These are phyloP conservation scores for Triplophysa tibetana DNA, from an alignment of 2,113 vertebrate genomes.

Conservation along the genomic window DNA sequence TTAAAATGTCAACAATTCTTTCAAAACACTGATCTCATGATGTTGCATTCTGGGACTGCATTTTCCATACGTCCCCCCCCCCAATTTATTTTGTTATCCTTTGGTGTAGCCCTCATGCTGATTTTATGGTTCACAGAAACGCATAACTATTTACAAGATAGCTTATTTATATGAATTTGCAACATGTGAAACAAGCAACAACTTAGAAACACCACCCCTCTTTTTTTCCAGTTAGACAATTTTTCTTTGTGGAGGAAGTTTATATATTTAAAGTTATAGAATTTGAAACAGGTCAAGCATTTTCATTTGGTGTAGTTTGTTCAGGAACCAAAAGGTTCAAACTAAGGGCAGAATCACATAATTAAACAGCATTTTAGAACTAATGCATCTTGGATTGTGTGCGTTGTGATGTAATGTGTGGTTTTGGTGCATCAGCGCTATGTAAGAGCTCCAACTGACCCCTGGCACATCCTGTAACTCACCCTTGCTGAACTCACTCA, in stretches of 20 bases:
- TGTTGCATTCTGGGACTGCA: too few relatives aligned
- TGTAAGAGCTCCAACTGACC: conserved; percentile 49
- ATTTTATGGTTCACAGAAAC: too few relatives aligned
- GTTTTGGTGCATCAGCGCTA: conserved; percentile 45
- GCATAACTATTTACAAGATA: too few relatives aligned
- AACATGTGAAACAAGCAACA: too few relatives aligned
- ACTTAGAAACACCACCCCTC: too few relatives aligned
- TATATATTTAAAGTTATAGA: too few relatives aligned
- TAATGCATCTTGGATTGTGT: not conserved
- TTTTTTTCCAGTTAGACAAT: not conserved
- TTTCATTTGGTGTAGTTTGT: not conserved
- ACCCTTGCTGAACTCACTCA: conserved; percentile 46
- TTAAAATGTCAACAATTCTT: too few relatives aligned
- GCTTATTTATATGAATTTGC: too few relatives aligned
- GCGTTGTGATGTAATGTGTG: conserved; percentile 15
- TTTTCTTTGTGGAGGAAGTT: not conserved
- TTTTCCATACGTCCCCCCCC: too few relatives aligned
- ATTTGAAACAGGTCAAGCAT: not conserved
- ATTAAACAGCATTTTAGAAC: not conserved
- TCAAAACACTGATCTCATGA: too few relatives aligned
- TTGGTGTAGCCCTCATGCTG: too few relatives aligned
- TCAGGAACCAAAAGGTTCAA: not conserved
- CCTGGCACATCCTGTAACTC: conserved; percentile 46
- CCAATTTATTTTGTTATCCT: too few relatives aligned
- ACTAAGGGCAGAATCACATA: not conserved